These are phyloP conservation scores for Hyposoter didymator DNA, from an alignment of 2,888 invertebrate genomes.

Conservation along the genomic window DNA sequence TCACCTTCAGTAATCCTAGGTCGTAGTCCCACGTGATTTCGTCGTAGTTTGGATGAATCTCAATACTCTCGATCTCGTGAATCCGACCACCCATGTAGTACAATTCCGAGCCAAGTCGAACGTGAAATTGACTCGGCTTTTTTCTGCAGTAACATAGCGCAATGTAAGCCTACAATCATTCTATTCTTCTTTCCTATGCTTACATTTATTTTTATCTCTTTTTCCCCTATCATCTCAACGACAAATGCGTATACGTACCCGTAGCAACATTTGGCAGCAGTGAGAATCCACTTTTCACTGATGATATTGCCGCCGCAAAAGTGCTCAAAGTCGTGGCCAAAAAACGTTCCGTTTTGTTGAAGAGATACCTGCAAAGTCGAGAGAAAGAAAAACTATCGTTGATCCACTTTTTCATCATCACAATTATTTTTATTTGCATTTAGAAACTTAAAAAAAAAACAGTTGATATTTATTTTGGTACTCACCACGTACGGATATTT, in stretches of 20 bases:
- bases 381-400: conserved; percentile 6
- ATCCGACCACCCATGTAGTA: conserved; percentile 73
- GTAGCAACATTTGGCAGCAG: conserved; percentile 75
- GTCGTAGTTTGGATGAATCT: conserved; percentile 74
- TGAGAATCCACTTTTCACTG: conserved; percentile 75
- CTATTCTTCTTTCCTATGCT: conserved; percentile 23
- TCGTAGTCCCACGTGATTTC: conserved; percentile 73
- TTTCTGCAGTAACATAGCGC: conserved; percentile 65
- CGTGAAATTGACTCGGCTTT: conserved; percentile 68
- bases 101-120: conserved; percentile 72
- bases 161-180: conserved; percentile 21
- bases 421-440: neutral
- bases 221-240: conserved; percentile 12
- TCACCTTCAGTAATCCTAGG: conserved; percentile 75
- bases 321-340: conserved; percentile 74
- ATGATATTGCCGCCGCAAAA: conserved; percentile 75
- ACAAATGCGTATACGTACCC: conserved; percentile 67
- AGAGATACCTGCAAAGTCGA: conserved; percentile 73
- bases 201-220: conserved; percentile 14
- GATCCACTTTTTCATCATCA: neutral
- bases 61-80: conserved; percentile 70
- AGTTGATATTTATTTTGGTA: conserved; percentile 34
- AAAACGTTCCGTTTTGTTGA: conserved; percentile 77
- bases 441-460: neutral
- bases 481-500: conserved; percentile 78